A percentile compares a stretch with the other conserved stretches of the same genome.
phyloP scores from a whole-genome alignment of 2,888 invertebrate species.

The Andrena haemorrhoa region DNA sequence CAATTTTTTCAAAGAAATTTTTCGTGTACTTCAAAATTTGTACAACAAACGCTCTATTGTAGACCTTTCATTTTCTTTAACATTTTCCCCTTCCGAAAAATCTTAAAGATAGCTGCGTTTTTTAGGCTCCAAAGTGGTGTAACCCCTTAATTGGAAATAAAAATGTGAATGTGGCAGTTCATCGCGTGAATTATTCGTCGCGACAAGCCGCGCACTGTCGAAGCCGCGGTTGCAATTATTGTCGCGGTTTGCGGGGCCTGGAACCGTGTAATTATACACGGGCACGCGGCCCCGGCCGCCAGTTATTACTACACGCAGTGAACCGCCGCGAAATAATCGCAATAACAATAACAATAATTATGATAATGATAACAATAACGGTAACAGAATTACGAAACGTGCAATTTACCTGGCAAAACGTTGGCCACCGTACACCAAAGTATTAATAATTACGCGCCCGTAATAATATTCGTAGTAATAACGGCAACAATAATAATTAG shows the following conservation, averaged over 20 bases:
- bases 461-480: constrained; percentile 53
- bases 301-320: constrained; percentile 22
- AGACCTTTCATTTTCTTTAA: too few species aligned
- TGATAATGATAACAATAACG: constrained; percentile 54
- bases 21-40: too few species aligned
- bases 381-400: constrained; percentile 60
- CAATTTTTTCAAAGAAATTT: too few species aligned
- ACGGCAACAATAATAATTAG: constrained; percentile 40
- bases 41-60: too few species aligned
- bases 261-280: constrained; percentile 41
- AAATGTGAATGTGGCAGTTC: background rate
- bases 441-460: constrained; percentile 65
- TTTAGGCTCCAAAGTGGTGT: too few species aligned
- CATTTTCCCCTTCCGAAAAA: too few species aligned
- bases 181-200: constrained; percentile 33
- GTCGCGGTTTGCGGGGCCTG: constrained; percentile 27
- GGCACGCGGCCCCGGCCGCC: background rate
- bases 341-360: constrained; percentile 57
- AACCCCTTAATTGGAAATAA: background rate
- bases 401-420: constrained; percentile 54
- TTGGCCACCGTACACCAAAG: constrained; percentile 46
- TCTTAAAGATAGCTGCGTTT: too few species aligned
- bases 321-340: constrained; percentile 36
- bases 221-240: constrained; percentile 35
- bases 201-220: constrained; percentile 11